Conservation (phyloP, 2,888 invertebrate genomes). For the Allacma fusca region DNA sequence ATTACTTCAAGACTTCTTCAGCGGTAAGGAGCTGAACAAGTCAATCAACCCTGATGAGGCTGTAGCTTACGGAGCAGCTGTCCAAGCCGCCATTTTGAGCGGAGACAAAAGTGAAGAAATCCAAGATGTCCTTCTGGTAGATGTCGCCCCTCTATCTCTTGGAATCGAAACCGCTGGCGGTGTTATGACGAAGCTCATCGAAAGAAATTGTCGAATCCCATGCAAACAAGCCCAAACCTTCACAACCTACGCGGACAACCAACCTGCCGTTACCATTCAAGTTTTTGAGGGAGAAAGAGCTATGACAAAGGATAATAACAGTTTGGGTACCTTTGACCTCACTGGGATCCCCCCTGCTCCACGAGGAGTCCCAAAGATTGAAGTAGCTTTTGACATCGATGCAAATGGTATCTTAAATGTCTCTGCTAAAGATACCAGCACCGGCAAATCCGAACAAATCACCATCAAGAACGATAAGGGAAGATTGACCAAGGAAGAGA, state of each 20-base stretch:
- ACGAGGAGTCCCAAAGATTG: constrained; percentile 77
- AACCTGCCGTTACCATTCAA: constrained; percentile 78
- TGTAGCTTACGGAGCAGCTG: constrained; percentile 95
- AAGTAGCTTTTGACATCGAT: no score
- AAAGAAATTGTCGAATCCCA: constrained; percentile 81
- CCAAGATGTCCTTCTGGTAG: constrained; percentile 83
- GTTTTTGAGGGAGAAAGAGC: constrained; percentile 72
- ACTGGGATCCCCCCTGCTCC: constrained; percentile 85
- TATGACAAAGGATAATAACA: constrained; percentile 90
- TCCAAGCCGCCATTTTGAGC: constrained; percentile 93
- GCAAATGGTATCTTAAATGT: no score
- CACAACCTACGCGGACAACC: constrained; percentile 91
- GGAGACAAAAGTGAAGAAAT: constrained; percentile 71
- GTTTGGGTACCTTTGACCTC: constrained; percentile 66
- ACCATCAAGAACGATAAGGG: no score
- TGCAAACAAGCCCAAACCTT: constrained; percentile 79
- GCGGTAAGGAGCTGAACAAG: no score
- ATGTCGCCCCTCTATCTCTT: constrained; percentile 73
- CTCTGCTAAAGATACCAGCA: no score
- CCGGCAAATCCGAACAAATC: no score
- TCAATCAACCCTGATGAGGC: constrained; percentile 98
- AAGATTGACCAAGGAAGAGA: no score
- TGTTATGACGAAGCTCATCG: constrained; percentile 83
- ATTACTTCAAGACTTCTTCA: no score
- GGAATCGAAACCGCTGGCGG: constrained; percentile 70